phyloP scores from a whole-genome alignment of 1,140 invertebrate genomes.

The Brachystomella parvula region DNA sequence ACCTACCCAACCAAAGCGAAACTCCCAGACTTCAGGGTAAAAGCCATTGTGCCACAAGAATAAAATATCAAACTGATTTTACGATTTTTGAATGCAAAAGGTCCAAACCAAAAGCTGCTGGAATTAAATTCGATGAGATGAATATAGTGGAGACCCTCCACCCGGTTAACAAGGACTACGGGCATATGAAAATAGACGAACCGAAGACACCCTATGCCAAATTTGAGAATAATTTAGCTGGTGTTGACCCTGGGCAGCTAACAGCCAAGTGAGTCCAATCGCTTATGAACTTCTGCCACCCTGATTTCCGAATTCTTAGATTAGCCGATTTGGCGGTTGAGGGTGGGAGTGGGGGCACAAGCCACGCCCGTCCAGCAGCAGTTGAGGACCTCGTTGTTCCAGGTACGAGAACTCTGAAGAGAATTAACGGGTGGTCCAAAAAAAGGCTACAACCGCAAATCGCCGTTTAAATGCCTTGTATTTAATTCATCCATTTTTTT shows the following conservation, averaged over 20 bases:
- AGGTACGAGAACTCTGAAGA: no score
- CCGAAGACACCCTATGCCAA: conserved; percentile 16
- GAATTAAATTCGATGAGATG: conserved; percentile 92
- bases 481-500: no score
- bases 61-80: background rate
- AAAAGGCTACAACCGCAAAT: no score
- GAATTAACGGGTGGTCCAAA: no score
- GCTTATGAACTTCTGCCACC: background rate
- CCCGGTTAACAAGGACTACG: conserved; percentile 96
- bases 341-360: background rate
- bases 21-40: no score
- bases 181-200: conserved; percentile 17
- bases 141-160: conserved; percentile 97
- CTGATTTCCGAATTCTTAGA: background rate
- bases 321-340: background rate
- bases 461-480: no score
- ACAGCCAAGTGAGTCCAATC: background rate
- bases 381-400: background rate
- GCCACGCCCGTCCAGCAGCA: no score
- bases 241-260: background rate
- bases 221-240: background rate
- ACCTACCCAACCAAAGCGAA: no score
- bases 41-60: no score
- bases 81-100: background rate
- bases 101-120: background rate